Percentiles rank a stretch among this genome's conserved stretches.
These are phyloP conservation scores for Meandrina meandrites DNA, from an alignment of 92 coral and sea anemone species.

Conservation along the genomic window DNA sequence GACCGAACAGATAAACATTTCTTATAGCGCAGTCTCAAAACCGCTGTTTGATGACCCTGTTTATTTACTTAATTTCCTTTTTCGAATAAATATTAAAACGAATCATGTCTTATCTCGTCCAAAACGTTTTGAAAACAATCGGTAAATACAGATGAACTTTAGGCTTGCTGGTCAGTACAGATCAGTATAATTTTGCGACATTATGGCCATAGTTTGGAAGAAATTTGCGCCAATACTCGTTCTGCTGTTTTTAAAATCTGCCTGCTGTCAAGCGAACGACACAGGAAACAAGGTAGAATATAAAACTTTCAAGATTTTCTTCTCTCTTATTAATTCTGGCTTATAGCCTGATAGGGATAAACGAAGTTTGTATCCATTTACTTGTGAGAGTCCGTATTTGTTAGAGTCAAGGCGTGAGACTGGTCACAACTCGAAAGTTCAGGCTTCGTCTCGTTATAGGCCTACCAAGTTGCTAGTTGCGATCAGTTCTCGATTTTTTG, in stretches of 20 bases:
- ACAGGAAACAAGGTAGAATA: neutral
- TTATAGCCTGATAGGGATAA: too few species aligned
- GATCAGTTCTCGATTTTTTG: too few species aligned
- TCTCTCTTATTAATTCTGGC: neutral
- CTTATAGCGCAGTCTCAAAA: too few species aligned
- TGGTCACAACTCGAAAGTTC: too few species aligned
- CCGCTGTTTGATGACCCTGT: too few species aligned
- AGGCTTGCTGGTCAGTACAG: neutral
- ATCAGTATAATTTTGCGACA: neutral
- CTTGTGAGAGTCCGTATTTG: neutral
- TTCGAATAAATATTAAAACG: neutral
- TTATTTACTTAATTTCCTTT: neutral
- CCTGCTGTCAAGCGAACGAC: neutral
- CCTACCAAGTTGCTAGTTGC: too few species aligned
- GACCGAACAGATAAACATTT: too few species aligned
- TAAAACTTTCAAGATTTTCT: neutral
- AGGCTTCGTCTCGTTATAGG: too few species aligned
- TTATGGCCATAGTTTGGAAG: neutral
- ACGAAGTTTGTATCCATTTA: neutral
- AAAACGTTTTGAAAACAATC: neutral
- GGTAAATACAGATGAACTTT: neutral
- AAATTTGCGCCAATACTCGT: neutral
- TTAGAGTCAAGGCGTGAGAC: too few species aligned
- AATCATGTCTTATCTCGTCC: neutral
- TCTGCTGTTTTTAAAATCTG: neutral